Conservation (phyloP, 2,888 invertebrate species). For the Clitarchus hookeri region DNA sequence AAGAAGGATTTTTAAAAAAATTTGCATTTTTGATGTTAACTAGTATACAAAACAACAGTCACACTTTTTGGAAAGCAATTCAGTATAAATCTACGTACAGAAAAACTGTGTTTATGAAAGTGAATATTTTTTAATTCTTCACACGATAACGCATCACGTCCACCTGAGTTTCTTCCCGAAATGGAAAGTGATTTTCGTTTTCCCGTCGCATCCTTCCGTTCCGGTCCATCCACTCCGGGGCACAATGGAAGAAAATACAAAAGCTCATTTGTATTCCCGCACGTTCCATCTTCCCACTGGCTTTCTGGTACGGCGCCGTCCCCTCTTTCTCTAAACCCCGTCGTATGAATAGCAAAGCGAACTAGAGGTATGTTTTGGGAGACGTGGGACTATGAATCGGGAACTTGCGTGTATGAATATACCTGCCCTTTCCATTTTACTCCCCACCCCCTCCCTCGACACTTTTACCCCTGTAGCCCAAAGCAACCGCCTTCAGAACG, state of each 20-base stretch:
- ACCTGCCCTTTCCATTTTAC: not conserved
- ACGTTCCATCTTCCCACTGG: too few species aligned
- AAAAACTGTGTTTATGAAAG: too few species aligned
- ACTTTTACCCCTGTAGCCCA: not conserved
- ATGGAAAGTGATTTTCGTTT: not conserved
- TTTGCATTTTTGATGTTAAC: too few species aligned
- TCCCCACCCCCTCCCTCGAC: not conserved
- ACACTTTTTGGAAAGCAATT: too few species aligned
- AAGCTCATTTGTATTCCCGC: slow-evolving; percentile 9
- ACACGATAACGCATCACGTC: too few species aligned
- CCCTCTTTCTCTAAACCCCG: not conserved
- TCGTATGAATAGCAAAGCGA: not conserved
- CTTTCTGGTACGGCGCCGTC: too few species aligned
- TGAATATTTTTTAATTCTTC: too few species aligned
- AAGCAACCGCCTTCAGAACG: not conserved
- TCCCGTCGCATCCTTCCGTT: not conserved
- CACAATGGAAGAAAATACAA: slow-evolving; percentile 14
- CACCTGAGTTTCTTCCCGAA: too few species aligned
- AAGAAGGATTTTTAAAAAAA: too few species aligned
- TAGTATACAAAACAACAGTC: too few species aligned
- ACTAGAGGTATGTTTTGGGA: not conserved
- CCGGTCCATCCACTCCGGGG: not conserved
- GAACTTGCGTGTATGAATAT: not conserved
- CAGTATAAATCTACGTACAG: too few species aligned
- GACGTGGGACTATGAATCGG: not conserved